Percentiles rank a stretch among this genome's conserved stretches.
Evolutionary conservation across 1,140 invertebrate genomes (phyloP).

Genomic region (Pseudomyrmex concolor): DNA sequence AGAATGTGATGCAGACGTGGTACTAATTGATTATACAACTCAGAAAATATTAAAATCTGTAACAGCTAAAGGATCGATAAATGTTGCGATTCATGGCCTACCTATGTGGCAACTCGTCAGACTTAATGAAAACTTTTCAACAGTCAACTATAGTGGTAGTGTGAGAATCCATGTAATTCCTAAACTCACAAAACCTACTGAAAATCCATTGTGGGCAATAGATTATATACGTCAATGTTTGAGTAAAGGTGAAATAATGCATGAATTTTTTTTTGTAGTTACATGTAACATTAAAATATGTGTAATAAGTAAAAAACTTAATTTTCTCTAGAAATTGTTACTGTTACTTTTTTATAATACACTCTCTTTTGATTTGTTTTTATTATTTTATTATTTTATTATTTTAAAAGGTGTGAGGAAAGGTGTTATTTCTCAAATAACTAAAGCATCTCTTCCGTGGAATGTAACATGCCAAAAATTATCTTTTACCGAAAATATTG

Average conservation of each 20-base stretch:
- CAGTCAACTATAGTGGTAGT: background rate
- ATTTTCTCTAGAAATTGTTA: too few species aligned
- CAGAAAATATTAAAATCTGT: background rate
- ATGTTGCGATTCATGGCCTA: conserved; percentile 22
- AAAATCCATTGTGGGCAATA: conserved; percentile 59
- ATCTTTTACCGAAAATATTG: conserved; percentile 47
- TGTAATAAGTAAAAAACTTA: too few species aligned
- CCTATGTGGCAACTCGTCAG: conserved; percentile 65
- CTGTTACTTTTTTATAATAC: too few species aligned
- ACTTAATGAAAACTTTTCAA: conserved; percentile 20
- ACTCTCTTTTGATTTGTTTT: background rate
- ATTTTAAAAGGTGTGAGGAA: background rate
- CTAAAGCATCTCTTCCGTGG: background rate
- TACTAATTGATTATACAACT: background rate
- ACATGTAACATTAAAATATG: too few species aligned
- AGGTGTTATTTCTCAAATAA: background rate
- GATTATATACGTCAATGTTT: conserved; percentile 61
- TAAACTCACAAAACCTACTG: background rate
- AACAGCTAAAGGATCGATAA: background rate
- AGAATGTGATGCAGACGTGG: conserved; percentile 57
- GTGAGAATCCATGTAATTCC: conserved; percentile 22
- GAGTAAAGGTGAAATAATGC: conserved; percentile 24
- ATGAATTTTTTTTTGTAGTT: background rate
- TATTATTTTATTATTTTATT: too few species aligned
- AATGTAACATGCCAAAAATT: conserved; percentile 66